Base-by-base conservation (phyloP, 1,140 invertebrate genomes). In the Sycobia sp. region DNA sequence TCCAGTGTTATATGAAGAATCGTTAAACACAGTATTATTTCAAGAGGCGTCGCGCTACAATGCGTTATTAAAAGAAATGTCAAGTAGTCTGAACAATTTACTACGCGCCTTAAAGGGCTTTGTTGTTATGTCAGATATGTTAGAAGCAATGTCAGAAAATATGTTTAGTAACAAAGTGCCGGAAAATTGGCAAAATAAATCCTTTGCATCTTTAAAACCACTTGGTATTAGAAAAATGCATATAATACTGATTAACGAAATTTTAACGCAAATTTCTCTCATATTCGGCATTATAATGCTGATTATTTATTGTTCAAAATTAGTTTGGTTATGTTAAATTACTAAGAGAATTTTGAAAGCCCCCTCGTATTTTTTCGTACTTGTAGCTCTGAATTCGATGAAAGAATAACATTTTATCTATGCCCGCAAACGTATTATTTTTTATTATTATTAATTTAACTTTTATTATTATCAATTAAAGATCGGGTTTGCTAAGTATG, bases 11-110 rank as follows among this genome's bases (percentile, higher is more conserved):
- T 93, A 94, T 74, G 86, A 88, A 69, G 90, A 94, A 79, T 93
- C 91, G 0, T 84, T 94, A 73, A 94, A 94, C 74, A 92, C 90
- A 0, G 91, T 94, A 10, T 78, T 94, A 14, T 83, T 90, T 14
- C 91, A 94, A 80, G 92, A 94, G 81, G 88, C 90, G 39, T 86
- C 87, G 32, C 77, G 90, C 18, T 94, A 91, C 73, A 93, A 94
- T 70, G 85, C 76, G 36, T 79, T 94, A 2, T 71, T 93, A 4
- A 57, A 55, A 9, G 83, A 86, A 4, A 89, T 94, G 29, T 78
- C 84, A 16, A 72, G 70, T n/a, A 87, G 85, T 22, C 71, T 93
- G 2, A 76, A 76, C n/a, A 87, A 91, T 71, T 77, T 93, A 16
- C 71, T 88, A 44, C 91, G 90, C 71, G 91, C 90, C 1, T 77